phyloP scores from a whole-genome alignment of 2,113 vertebrate species.

The Hippocampus mohnikei region DNA sequence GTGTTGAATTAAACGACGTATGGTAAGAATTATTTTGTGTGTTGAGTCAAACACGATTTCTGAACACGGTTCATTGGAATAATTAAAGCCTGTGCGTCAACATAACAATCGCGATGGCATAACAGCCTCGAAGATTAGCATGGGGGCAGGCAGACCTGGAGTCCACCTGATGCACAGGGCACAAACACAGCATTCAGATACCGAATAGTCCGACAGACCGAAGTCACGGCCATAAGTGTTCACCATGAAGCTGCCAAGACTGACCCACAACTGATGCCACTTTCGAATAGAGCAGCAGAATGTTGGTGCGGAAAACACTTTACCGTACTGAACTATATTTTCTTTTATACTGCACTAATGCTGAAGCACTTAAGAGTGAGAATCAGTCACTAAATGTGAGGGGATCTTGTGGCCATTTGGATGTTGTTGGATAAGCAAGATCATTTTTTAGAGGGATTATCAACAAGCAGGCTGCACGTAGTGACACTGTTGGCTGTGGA shows the following conservation, averaged over 20 bases:
- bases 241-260: background rate
- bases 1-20: too few relatives aligned
- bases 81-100: slow-evolving; percentile 13
- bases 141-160: background rate
- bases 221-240: background rate
- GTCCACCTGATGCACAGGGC: slow-evolving; percentile 7
- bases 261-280: background rate
- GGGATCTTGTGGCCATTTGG: slow-evolving; percentile 8
- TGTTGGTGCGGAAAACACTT: background rate
- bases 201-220: background rate
- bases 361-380: background rate
- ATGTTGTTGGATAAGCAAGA: slow-evolving; percentile 37
- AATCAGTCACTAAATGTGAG: background rate
- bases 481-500: slow-evolving; percentile 15
- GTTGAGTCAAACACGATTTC: background rate
- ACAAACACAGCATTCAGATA: slow-evolving; percentile 8
- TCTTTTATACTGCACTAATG: background rate
- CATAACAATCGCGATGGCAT: slow-evolving; percentile 5
- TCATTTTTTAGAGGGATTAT: slow-evolving; percentile 43
- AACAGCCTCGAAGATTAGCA: slow-evolving; percentile 9
- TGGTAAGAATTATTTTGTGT: too few relatives aligned
- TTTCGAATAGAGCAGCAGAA: background rate
- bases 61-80: slow-evolving; percentile 22
- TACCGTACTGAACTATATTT: background rate
- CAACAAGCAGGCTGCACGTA: slow-evolving; percentile 20